These are phyloP conservation scores for Hypolimnas misippus DNA, from an alignment of 2,888 invertebrate species.

Conservation along the genomic window DNA sequence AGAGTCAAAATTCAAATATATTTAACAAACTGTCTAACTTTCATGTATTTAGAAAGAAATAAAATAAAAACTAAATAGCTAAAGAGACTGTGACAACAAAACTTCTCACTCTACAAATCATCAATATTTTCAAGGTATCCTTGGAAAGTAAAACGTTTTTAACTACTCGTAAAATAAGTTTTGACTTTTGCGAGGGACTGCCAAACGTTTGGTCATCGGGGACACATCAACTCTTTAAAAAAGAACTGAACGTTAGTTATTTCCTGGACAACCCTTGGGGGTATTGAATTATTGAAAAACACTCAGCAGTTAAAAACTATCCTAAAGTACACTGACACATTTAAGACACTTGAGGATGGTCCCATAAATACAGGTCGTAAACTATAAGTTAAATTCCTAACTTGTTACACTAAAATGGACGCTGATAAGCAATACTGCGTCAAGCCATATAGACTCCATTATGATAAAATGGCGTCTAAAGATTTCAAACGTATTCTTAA, in stretches of 20 bases:
- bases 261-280: slow-evolving; percentile 55
- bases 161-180: slow-evolving; percentile 55
- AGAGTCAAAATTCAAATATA: neutral
- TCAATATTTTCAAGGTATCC: neutral
- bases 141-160: slow-evolving; percentile 13
- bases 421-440: too few species aligned
- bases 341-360: neutral
- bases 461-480: too few species aligned
- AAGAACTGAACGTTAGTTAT: slow-evolving; percentile 74
- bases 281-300: slow-evolving; percentile 64
- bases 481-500: too few species aligned
- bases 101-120: neutral
- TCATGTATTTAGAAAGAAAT: neutral
- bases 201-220: slow-evolving; percentile 49
- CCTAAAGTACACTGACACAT: neutral
- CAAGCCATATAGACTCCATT: too few species aligned
- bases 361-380: too few species aligned
- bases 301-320: slow-evolving; percentile 37
- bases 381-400: too few species aligned
- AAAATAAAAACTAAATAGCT: neutral
- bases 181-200: slow-evolving; percentile 45
- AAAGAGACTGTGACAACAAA: neutral
- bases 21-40: too few species aligned
- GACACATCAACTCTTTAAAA: slow-evolving; percentile 54
- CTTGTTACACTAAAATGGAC: neutral